A percentile compares a stretch with the other conserved stretches of the same genome.
Conservation (phyloP, 2,113 vertebrate species). For the Hemicordylus capensis region DNA sequence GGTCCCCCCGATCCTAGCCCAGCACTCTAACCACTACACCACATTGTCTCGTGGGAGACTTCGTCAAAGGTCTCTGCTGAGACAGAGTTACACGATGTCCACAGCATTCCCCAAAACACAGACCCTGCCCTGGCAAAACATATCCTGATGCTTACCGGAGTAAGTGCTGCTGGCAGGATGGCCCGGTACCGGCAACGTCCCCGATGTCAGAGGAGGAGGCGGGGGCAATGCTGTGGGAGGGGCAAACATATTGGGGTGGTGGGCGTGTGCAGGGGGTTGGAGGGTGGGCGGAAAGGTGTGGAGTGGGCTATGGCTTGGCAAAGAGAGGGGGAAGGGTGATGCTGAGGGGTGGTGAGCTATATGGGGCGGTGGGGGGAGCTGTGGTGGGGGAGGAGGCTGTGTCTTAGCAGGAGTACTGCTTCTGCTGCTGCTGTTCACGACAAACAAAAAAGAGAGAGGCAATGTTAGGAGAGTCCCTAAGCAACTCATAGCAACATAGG, state of each 20-base stretch:
- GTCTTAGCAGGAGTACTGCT: conserved; percentile 94
- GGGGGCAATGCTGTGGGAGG: conserved; percentile 95
- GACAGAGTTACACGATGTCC: no score
- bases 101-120: no score
- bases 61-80: no score
- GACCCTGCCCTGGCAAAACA: rapidly evolving
- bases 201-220: conserved; percentile 96
- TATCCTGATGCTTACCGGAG: conserved; percentile 81
- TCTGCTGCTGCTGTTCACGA: conserved; percentile 88
- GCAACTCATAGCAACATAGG: rapidly evolving
- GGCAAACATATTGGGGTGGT: conserved; percentile 99
- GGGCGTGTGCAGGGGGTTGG: conserved; percentile 88
- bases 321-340: conserved; percentile 85
- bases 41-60: no score
- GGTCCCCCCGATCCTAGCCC: no score
- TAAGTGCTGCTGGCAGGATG: conserved; percentile 93
- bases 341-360: conserved; percentile 84
- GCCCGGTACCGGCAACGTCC: conserved; percentile 91
- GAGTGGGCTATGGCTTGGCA: conserved; percentile 86
- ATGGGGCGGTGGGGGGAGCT: conserved; percentile 80
- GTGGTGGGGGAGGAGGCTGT: conserved; percentile 73
- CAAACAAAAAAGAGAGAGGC: conserved; percentile 14
- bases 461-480: not conserved
- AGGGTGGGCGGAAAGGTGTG: conserved; percentile 90
- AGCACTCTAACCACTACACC: no score